Base-by-base conservation (phyloP, 2,888 invertebrate genomes). In the Herminia tarsipennalis region DNA sequence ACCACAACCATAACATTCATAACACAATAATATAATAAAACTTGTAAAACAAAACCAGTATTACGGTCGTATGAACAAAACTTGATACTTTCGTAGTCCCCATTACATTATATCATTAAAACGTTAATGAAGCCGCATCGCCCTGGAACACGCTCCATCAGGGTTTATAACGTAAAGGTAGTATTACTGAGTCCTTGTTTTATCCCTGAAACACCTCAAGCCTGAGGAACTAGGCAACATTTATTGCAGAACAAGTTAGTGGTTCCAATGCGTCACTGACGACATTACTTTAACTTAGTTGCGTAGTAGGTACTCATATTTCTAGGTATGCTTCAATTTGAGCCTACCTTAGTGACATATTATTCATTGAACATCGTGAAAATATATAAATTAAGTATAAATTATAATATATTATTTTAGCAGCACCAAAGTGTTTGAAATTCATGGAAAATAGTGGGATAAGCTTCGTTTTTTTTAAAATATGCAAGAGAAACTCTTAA, bases 81-180 rank as follows among this genome's bases (percentile, higher is more conserved):
- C 63, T 61, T 61, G 52, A 61, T 66, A 61, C 66, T 61, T 61
- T 49, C 44, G 17, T 46, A 29, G 41, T 42, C 34, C 47, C 43
- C 52, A 52, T 61, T 66, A 61, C 62, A 46, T 28, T 32, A 33
- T 66, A 46, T 62, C 61, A 66, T 61, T 61, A 61, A 27, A 36
- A 36, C 29, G 9, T n/a, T 43, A 43, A 43, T 43, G 42, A 43
- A 24, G 24, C 29, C 18, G 10, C 17, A 41, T 16, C 18, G 9
- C 9, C n/a, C 41, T 3, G 12, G 14, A 25, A 32, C 25, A 37
- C 9, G 21, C 41, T 33, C 34, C 34, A 41, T 34, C 22, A 22
- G n/a, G 35, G 29, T n/a, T 35, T 25, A 20, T 40, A 40, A 33
- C 18, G 30, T 8, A 20, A 20, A 5, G 20, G 9, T 33, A n/a